Conservation (phyloP, 2,113 vertebrate genomes). For the Gymnocephalus cernua region DNA sequence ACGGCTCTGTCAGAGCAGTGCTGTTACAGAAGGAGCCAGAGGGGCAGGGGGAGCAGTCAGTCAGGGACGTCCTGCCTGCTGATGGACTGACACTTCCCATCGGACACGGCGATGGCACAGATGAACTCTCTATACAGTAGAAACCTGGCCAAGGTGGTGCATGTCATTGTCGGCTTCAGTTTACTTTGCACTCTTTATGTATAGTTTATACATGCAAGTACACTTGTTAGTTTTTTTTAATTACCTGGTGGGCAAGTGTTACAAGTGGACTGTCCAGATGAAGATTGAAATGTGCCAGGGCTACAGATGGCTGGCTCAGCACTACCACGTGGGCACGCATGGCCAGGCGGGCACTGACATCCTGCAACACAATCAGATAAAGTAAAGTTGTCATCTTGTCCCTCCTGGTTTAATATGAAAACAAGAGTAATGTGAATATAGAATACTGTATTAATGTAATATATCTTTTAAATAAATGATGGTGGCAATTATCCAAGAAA, state of each 20-base stretch:
- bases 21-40: constrained; percentile 83
- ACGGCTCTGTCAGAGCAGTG: constrained; percentile 72
- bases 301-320: constrained; percentile 83
- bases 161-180: neutral
- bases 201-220: neutral
- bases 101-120: constrained; percentile 85
- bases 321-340: constrained; percentile 87
- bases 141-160: constrained; percentile 76
- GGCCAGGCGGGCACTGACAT: constrained; percentile 85
- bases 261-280: constrained; percentile 73
- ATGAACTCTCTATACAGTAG: constrained; percentile 87
- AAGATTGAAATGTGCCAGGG: constrained; percentile 87
- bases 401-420: constrained; percentile 13
- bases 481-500: neutral
- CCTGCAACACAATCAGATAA: constrained; percentile 63
- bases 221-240: neutral
- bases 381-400: constrained; percentile 12
- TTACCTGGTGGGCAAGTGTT: constrained; percentile 68
- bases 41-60: constrained; percentile 82
- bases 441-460: neutral
- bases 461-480: neutral
- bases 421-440: neutral
- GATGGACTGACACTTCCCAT: constrained; percentile 83
- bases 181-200: constrained; percentile 11
- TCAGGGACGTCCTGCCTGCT: constrained; percentile 67